Evolutionary conservation across 2,888 invertebrate genomes (phyloP).

Genomic region (Ypsolopha sequella): DNA sequence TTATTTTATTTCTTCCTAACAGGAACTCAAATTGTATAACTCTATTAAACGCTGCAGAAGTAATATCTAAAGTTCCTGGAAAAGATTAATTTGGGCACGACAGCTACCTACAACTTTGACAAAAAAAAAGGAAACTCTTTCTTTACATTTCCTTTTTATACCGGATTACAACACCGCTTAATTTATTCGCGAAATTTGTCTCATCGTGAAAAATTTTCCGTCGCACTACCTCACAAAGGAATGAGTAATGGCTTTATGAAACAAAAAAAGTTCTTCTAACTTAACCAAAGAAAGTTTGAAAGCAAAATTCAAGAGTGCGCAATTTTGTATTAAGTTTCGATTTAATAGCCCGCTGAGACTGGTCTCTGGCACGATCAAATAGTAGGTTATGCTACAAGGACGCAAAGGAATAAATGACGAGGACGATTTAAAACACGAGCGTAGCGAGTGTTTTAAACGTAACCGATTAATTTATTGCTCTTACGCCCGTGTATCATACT

Average conservation of each 20-base stretch:
- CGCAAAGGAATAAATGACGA: no score
- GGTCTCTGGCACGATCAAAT: no score
- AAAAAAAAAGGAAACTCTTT: background rate
- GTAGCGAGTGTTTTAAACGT: no score
- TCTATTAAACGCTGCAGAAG: no score
- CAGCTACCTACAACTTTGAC: background rate
- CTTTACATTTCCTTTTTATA: conserved; percentile 1
- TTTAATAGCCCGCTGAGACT: no score
- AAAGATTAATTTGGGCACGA: background rate
- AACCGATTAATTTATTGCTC: no score
- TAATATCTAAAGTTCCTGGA: background rate
- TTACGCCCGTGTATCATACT: no score
- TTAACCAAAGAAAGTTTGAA: conserved; percentile 46
- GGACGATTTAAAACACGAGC: no score
- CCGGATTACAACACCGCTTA: conserved; percentile 4
- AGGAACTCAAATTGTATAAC: no score
- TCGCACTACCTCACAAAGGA: conserved; percentile 52
- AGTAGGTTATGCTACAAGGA: no score
- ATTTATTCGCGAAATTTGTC: conserved; percentile 10
- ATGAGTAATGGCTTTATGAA: conserved; percentile 62
- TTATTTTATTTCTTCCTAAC: no score
- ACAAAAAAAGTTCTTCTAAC: conserved; percentile 53
- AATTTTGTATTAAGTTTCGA: no score
- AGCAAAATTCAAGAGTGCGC: conserved; percentile 30
- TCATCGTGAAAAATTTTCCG: conserved; percentile 36